Percentiles rank a stretch among this genome's conserved stretches.
Evolutionary conservation across 2,113 vertebrate species (phyloP).

Genomic region (Tinamus guttatus): DNA sequence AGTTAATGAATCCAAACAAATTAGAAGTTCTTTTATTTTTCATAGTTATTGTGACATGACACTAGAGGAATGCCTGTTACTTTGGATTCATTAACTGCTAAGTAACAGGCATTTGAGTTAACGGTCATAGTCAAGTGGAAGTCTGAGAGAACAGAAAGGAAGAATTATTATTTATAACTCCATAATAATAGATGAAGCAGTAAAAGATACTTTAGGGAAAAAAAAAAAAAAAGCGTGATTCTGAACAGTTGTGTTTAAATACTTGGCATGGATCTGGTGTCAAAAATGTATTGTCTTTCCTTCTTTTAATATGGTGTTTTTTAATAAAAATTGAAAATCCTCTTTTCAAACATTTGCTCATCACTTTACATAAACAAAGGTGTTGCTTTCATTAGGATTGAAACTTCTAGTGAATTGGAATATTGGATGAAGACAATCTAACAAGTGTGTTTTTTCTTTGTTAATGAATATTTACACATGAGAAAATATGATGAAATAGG

Average conservation of each 20-base stretch:
- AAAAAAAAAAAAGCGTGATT: not conserved
- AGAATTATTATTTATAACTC: not conserved
- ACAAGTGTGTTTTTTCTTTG: not conserved
- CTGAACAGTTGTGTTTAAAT: not conserved
- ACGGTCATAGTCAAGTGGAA: rapidly evolving
- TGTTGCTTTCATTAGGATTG: not conserved
- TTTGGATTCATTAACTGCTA: too few relatives aligned
- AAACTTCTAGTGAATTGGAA: rapidly evolving
- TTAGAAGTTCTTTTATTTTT: not conserved
- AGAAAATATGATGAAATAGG: not conserved
- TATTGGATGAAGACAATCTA: not conserved
- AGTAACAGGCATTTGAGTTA: rapidly evolving
- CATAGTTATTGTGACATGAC: not conserved
- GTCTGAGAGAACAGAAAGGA: not conserved
- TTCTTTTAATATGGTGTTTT: not conserved
- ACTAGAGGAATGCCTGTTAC: too few relatives aligned
- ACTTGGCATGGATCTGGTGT: not conserved
- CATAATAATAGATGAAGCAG: not conserved
- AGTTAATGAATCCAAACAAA: not conserved
- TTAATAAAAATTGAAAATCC: too few relatives aligned
- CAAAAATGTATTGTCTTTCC: not conserved
- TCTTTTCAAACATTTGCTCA: not conserved
- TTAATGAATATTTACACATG: rapidly evolving
- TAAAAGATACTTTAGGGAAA: not conserved
- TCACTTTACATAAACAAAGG: not conserved